A percentile compares a stretch with the other conserved stretches of the same genome.
Evolutionary conservation across 53 echinoderm and acorn worm genomes (phyloP).

Genomic region (Apostichopus leukothele): DNA sequence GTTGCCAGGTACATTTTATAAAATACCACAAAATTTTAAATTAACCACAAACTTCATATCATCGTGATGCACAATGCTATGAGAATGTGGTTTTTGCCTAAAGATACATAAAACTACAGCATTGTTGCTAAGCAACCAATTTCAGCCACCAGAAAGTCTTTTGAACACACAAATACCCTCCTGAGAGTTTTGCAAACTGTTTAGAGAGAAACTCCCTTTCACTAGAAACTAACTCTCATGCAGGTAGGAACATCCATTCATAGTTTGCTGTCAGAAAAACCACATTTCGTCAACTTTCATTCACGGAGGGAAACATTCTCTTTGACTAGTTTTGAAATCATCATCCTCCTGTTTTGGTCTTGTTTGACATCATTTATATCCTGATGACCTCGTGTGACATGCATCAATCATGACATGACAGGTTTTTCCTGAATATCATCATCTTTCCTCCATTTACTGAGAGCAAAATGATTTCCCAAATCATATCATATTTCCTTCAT

Average conservation of each 20-base stretch:
- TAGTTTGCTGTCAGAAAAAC: conserved; percentile 1
- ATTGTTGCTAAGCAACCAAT: too few species aligned
- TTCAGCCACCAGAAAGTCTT: too few species aligned
- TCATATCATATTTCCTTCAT: background rate
- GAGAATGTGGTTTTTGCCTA: too few species aligned
- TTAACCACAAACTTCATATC: too few species aligned
- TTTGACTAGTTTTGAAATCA: background rate
- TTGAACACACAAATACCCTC: background rate
- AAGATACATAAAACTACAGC: too few species aligned
- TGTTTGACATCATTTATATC: background rate
- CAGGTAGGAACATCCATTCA: background rate
- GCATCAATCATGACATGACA: too few species aligned
- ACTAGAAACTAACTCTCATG: conserved; percentile 17
- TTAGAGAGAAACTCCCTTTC: background rate
- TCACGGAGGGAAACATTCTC: background rate
- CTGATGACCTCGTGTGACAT: background rate
- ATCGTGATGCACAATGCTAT: too few species aligned
- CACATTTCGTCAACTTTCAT: background rate
- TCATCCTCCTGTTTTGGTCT: background rate
- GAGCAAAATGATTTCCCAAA: background rate
- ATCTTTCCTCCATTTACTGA: background rate
- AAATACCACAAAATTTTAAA: too few species aligned
- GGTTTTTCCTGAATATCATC: too few species aligned
- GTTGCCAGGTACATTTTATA: too few species aligned
- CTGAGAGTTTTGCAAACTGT: conserved; percentile 35